These are phyloP conservation scores for Eremophila alpestris DNA, from an alignment of 2,797 vertebrate species.

Conservation along the genomic window DNA sequence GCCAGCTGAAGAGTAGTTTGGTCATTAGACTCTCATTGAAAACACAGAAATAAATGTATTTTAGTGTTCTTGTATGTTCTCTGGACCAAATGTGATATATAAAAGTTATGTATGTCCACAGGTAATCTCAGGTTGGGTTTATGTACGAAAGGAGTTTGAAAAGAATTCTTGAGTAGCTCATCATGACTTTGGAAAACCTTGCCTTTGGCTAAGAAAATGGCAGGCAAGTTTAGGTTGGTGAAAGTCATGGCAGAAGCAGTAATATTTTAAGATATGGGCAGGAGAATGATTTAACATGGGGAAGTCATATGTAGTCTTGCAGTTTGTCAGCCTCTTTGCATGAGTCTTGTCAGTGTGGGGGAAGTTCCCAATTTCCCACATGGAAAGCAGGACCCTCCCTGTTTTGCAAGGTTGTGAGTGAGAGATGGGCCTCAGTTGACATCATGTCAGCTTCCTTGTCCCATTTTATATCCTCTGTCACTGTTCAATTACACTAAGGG, in stretches of 20 bases:
- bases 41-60: background rate
- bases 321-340: background rate
- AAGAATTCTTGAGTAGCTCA: background rate
- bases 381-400: background rate
- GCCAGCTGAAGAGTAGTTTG: background rate
- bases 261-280: background rate
- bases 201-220: background rate
- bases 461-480: background rate
- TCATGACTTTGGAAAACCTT: background rate
- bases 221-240: background rate
- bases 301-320: background rate
- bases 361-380: background rate
- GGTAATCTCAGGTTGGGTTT: background rate
- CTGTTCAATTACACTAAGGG: background rate
- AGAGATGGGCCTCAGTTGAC: background rate
- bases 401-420: background rate
- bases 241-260: background rate
- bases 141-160: background rate
- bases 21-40: background rate
- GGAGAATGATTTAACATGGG: accelerated
- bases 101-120: background rate
- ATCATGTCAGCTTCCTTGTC: background rate
- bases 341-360: background rate
- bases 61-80: background rate
- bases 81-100: background rate